These are phyloP conservation scores for Meles meles DNA, from an alignment of 2,113 vertebrate genomes.

Conservation along the genomic window DNA sequence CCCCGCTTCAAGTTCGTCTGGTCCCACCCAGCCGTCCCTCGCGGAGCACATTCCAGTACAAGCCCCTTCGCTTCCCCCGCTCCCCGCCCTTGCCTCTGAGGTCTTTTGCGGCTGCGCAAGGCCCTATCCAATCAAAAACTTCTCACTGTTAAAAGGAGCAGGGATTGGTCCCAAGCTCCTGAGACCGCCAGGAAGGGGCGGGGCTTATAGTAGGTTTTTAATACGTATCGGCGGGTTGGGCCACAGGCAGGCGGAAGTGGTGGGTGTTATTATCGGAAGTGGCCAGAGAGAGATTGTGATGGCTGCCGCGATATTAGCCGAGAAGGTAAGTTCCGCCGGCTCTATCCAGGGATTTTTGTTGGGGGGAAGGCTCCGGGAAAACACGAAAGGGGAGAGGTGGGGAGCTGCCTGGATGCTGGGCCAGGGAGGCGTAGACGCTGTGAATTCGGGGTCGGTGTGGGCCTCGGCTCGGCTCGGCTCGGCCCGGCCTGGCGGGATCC, in stretches of 20 bases:
- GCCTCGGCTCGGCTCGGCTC: too few species aligned
- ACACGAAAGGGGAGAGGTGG: not conserved
- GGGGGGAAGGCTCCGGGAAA: too few species aligned
- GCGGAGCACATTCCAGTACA: rapidly evolving
- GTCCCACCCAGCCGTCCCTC: rapidly evolving
- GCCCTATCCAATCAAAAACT: not conserved
- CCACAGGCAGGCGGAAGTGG: not conserved
- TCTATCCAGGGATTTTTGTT: not conserved
- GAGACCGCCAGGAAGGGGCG: not conserved
- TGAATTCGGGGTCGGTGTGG: not conserved
- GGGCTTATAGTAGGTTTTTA: not conserved
- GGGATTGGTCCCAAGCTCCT: not conserved
- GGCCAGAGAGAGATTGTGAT: not conserved
- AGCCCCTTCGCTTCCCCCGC: rapidly evolving
- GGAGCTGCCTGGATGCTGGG: not conserved
- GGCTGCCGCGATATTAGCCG: constrained; percentile 31
- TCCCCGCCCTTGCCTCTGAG: rapidly evolving
- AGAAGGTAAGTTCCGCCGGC: not conserved
- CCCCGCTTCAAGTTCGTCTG: rapidly evolving
- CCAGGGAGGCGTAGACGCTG: not conserved
- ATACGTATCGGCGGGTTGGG: rapidly evolving
- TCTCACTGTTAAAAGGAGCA: not conserved
- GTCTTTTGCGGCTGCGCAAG: not conserved
- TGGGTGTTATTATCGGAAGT: constrained; percentile 51
- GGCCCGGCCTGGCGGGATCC: not conserved